Base-by-base conservation (phyloP, 2,113 vertebrate genomes). In the Cathartes aura region DNA sequence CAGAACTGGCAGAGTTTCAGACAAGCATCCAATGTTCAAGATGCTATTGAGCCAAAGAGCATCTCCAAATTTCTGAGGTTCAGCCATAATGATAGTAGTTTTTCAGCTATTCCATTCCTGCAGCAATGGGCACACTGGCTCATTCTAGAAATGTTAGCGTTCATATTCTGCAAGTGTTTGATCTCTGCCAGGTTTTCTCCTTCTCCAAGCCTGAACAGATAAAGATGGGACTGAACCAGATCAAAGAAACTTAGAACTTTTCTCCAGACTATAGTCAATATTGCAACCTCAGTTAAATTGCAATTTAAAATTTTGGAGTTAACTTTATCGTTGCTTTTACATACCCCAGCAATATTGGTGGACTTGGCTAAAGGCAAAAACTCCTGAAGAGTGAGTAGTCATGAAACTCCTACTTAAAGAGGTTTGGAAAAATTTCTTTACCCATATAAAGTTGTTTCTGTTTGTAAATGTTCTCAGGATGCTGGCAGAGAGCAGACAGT, bases 1-100 rank as follows among this genome's bases (percentile, higher is more conserved):
- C 73, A 88, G 87, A 94, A 90, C 74, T 96, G 94, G 93, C 94
- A 94, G 87, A 63, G 29, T 53, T 91, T 88, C 94, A 97, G 85
- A 86, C 5, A 70, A 76, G 58, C 91, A 91, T 89, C 52, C 91
- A 93, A 55, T 87, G 93, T 96, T 68, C 72, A 93, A 93, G 84
- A 87, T 81, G 48, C 24, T 87, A 18, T 47, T 6, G 16, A 97
- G 91, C 89, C 89, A 96, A 96, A 94, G 42, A 89, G 53, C 59
- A 90, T 94, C 74, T 94, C 94, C 89, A 95, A 67, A 95, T 96
- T 86, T 94, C 71, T 81, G 67, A 95, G 71, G 26, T 93, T 93
- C 78, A 95, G n/a, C 45, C 66, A 59, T 68, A 96, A 73, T 66
- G 71, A 88, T 36, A 82, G 64, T 50, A 96, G n/a, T 26, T 90